These are phyloP conservation scores for Corythaixoides concolor DNA, from an alignment of 2,113 vertebrate species.

Conservation along the genomic window DNA sequence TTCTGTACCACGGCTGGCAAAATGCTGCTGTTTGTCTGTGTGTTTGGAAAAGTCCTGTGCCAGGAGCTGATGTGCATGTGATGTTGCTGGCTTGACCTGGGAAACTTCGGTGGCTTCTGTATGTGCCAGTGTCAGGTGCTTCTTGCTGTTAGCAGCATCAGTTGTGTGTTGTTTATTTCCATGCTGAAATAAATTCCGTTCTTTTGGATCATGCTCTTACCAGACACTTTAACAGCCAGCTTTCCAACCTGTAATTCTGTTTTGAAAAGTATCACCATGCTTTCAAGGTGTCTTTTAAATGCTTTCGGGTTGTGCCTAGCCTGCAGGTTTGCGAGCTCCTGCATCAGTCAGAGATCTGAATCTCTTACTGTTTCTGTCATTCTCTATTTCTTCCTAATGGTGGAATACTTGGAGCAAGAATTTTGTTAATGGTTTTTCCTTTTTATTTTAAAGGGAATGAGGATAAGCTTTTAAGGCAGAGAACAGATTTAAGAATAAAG, in stretches of 20 bases:
- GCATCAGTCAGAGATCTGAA: background rate
- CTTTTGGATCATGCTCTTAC: background rate
- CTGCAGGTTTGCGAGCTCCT: background rate
- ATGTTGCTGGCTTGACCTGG: background rate
- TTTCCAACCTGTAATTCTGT: background rate
- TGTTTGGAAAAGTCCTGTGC: background rate
- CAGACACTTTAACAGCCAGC: background rate
- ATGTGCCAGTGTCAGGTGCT: background rate
- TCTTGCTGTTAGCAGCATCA: background rate
- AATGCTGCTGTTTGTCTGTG: rapidly evolving
- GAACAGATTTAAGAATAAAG: background rate
- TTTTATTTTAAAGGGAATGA: background rate
- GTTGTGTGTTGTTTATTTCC: background rate
- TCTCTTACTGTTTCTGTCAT: background rate
- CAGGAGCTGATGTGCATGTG: background rate
- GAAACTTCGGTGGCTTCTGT: background rate
- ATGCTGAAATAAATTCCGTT: background rate
- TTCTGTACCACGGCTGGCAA: background rate
- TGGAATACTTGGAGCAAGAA: background rate
- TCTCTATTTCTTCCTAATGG: background rate
- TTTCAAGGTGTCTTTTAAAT: background rate
- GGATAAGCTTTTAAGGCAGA: background rate
- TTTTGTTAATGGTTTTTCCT: background rate
- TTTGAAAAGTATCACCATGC: background rate
- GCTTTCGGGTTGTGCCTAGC: background rate